A percentile compares a stretch with the other conserved stretches of the same genome.
These are phyloP conservation scores for sheep (Ovis aries) DNA, from an alignment of 2,113 vertebrate genomes.

Conservation along the genomic window ARS-UI_Ramb_v3.0 NC_056065.1:22024001-22024500, in stretches of 20 bases:
- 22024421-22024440: too few species aligned
- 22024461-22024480: too few species aligned
- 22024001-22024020: neutral
- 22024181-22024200: neutral
- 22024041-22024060: neutral
- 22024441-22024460: too few species aligned
- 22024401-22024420: too few species aligned
- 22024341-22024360: neutral
- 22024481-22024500: too few species aligned
- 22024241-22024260: neutral
- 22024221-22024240: neutral
- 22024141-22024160: neutral
- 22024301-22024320: neutral
- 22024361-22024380: neutral
- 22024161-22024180: neutral
- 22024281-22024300: neutral
- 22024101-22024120: neutral
- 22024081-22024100: neutral
- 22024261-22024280: neutral
- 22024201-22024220: neutral
- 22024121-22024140: neutral
- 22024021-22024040: neutral
- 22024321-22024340: neutral
- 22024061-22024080: neutral
- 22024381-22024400: rapidly evolving